These are phyloP conservation scores for Neelides sp. DNA, from an alignment of 1,140 invertebrate species.

Conservation along the genomic window DNA sequence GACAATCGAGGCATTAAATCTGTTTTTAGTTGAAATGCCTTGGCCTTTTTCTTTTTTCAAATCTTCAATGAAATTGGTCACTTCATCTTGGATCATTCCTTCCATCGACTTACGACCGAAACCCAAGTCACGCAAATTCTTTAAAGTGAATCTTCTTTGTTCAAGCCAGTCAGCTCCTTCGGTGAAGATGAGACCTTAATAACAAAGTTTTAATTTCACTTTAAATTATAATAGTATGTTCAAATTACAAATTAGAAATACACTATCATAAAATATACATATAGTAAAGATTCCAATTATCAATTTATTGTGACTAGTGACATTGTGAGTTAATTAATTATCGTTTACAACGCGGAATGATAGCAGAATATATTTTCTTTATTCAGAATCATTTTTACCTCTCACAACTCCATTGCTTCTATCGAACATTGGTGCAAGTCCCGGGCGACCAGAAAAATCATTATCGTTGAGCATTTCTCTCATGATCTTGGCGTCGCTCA, in stretches of 20 bases:
- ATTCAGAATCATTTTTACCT: too few relatives aligned
- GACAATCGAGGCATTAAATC: background rate
- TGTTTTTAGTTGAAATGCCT: background rate
- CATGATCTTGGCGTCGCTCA: constrained; percentile 22
- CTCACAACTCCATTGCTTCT: constrained; percentile 12
- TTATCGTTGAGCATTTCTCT: constrained; percentile 8
- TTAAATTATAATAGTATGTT: too few relatives aligned
- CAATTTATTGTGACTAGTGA: too few relatives aligned
- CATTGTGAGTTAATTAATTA: too few relatives aligned
- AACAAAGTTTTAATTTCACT: too few relatives aligned
- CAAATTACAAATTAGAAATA: too few relatives aligned
- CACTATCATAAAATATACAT: too few relatives aligned
- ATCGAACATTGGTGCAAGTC: constrained; percentile 10
- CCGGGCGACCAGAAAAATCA: constrained; percentile 12
- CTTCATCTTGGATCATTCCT: background rate
- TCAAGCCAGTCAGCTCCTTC: background rate
- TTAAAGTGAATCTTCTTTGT: background rate
- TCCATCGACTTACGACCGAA: background rate
- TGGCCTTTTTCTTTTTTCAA: background rate
- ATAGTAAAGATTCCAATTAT: too few relatives aligned
- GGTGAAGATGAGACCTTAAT: background rate
- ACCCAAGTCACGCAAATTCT: background rate
- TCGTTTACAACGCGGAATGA: too few relatives aligned
- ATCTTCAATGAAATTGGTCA: background rate
- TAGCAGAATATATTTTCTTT: too few relatives aligned